Evolutionary conservation across 1,140 invertebrate genomes (phyloP).

Genomic region (Paralvinella palmiformis): DNA sequence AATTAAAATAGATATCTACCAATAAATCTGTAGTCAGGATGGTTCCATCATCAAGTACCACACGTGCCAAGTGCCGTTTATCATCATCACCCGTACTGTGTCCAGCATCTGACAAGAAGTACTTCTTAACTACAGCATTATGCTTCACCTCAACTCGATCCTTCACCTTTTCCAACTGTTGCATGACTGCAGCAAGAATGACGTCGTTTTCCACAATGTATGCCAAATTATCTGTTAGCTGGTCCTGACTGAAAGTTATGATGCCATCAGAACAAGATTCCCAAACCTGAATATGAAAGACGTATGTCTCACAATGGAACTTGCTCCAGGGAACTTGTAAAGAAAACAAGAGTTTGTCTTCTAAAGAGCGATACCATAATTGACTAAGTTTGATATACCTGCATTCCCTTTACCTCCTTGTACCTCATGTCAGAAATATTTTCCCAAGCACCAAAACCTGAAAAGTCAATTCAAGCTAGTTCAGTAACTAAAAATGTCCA

Average conservation of each 20-base stretch:
- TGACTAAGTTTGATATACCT: too few species aligned
- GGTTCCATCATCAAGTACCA: slow-evolving; percentile 47
- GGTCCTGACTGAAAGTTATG: slow-evolving; percentile 75
- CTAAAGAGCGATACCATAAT: not conserved
- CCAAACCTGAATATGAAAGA: too few species aligned
- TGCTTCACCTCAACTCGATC: slow-evolving; percentile 52
- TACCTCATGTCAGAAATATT: slow-evolving; percentile 65
- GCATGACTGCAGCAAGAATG: slow-evolving; percentile 61
- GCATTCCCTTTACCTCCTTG: slow-evolving; percentile 75
- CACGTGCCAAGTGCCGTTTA: slow-evolving; percentile 33
- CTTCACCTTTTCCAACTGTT: slow-evolving; percentile 54
- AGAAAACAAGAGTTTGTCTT: not conserved
- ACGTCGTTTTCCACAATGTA: slow-evolving; percentile 94
- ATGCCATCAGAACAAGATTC: slow-evolving; percentile 80
- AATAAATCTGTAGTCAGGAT: slow-evolving; percentile 50
- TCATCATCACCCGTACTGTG: too few species aligned
- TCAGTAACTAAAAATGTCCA: slow-evolving; percentile 10
- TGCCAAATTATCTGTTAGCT: slow-evolving; percentile 64
- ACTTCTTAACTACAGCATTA: slow-evolving; percentile 53
- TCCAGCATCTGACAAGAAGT: slow-evolving; percentile 50
- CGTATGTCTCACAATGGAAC: not conserved
- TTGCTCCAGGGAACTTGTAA: not conserved
- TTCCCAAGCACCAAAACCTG: slow-evolving; percentile 74
- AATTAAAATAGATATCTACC: too few species aligned
- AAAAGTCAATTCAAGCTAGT: too few species aligned